A percentile compares a stretch with the other conserved stretches of the same genome.
These are phyloP conservation scores for Sarcophaga bullata DNA, from an alignment of 1,140 invertebrate species.

Conservation along the genomic window DNA sequence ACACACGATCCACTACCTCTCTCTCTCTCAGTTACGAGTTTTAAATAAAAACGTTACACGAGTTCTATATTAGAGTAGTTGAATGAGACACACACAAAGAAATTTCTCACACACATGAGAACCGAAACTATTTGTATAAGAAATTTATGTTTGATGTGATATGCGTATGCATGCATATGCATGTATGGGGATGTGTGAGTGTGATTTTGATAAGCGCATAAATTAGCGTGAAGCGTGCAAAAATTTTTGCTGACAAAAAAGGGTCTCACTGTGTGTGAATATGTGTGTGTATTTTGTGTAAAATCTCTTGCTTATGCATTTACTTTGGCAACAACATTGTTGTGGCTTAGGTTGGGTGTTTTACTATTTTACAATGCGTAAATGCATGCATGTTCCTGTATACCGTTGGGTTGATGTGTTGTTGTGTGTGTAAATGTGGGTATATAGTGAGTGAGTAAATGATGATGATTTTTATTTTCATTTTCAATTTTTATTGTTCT, in stretches of 20 bases:
- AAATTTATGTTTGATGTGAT: too few species aligned
- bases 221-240: conserved; percentile 44
- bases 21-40: too few species aligned
- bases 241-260: conserved; percentile 42
- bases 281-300: neutral
- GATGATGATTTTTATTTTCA: neutral
- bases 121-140: neutral
- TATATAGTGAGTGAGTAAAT: neutral
- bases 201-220: conserved; percentile 36
- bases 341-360: too few species aligned
- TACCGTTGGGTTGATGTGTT: neutral
- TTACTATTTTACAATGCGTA: too few species aligned
- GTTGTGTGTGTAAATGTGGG: neutral
- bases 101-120: neutral
- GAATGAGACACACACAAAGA: neutral
- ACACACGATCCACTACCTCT: too few species aligned
- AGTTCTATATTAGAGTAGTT: conserved; percentile 12
- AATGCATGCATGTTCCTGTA: too few species aligned
- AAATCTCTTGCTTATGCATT: too few species aligned
- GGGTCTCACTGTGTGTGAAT: neutral
- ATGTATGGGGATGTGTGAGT: neutral
- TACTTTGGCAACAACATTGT: neutral
- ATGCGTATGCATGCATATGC: too few species aligned
- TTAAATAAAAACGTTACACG: neutral
- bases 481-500: conserved; percentile 34